Conservation (phyloP, 1,140 invertebrate genomes). For the Drosophila tropicalis region DNA sequence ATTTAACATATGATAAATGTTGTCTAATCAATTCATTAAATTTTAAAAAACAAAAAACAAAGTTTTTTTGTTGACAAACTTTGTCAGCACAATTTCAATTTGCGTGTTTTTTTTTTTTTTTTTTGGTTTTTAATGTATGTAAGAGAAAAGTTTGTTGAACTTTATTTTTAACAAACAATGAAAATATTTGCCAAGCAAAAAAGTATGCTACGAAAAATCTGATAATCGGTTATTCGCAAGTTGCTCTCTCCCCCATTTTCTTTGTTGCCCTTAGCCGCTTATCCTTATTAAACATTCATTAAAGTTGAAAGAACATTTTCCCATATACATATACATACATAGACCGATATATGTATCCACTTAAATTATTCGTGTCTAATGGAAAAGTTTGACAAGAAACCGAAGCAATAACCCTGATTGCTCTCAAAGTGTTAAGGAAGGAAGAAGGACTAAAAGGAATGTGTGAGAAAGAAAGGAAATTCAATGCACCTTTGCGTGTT, state of each 20-base stretch:
- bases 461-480: neutral
- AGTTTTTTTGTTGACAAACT: neutral
- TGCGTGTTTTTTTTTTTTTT: neutral
- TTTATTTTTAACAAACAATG: neutral
- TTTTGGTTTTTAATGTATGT: neutral
- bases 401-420: slow-evolving; percentile 40
- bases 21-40: neutral
- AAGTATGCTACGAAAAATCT: slow-evolving; percentile 54
- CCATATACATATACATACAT: slow-evolving; percentile 3
- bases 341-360: neutral
- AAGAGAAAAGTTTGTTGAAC: slow-evolving; percentile 10
- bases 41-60: neutral
- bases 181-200: slow-evolving; percentile 17
- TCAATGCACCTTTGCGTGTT: slow-evolving; percentile 5
- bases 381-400: slow-evolving; percentile 59
- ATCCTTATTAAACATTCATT: slow-evolving; percentile 12
- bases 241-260: neutral
- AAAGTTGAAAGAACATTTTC: slow-evolving; percentile 6
- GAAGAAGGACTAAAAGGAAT: neutral
- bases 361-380: slow-evolving; percentile 47
- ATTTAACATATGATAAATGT: neutral
- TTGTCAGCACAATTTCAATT: neutral
- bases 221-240: slow-evolving; percentile 1
- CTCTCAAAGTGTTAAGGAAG: slow-evolving; percentile 3
- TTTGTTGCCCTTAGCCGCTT: neutral